A percentile compares a stretch with the other conserved stretches of the same genome.
phyloP scores from a whole-genome alignment of 30 jellyfish, hydroid and myxozoan species.

The Morbakka virulenta region DNA sequence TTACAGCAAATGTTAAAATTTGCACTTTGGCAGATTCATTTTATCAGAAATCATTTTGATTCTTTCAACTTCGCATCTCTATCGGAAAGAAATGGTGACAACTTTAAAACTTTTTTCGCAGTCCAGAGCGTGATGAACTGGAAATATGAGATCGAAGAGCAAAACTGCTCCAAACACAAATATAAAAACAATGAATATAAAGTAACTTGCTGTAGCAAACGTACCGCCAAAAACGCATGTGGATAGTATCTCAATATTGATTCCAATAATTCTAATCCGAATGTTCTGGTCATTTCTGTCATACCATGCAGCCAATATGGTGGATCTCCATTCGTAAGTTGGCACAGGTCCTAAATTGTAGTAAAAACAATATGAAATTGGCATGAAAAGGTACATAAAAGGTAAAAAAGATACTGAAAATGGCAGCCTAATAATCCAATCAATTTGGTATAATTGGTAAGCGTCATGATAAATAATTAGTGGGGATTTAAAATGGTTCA shows the following conservation, averaged over 20 bases:
- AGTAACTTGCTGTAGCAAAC: neutral
- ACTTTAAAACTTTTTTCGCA: too few relatives aligned
- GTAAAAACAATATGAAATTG: neutral
- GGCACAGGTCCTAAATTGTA: slow-evolving; percentile 91
- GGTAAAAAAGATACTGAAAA: too few relatives aligned
- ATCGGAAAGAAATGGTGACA: too few relatives aligned
- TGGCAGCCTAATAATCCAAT: too few relatives aligned
- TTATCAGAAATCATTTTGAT: too few relatives aligned
- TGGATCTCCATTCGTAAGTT: slow-evolving; percentile 92
- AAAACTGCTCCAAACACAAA: neutral
- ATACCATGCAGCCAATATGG: slow-evolving; percentile 95
- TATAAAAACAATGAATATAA: neutral
- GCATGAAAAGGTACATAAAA: neutral
- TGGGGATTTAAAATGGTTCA: neutral
- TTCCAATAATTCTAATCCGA: slow-evolving; percentile 88
- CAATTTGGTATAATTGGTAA: too few relatives aligned
- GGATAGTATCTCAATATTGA: slow-evolving; percentile 86
- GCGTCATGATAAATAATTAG: neutral
- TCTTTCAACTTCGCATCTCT: too few relatives aligned
- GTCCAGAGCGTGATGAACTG: too few relatives aligned
- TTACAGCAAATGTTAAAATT: too few relatives aligned
- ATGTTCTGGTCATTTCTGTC: slow-evolving; percentile 92
- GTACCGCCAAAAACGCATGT: slow-evolving; percentile 80
- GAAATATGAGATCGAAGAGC: neutral
- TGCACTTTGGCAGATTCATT: too few relatives aligned